Conservation (phyloP, 2,888 invertebrate species). For the Diachrysia chrysitis region DNA sequence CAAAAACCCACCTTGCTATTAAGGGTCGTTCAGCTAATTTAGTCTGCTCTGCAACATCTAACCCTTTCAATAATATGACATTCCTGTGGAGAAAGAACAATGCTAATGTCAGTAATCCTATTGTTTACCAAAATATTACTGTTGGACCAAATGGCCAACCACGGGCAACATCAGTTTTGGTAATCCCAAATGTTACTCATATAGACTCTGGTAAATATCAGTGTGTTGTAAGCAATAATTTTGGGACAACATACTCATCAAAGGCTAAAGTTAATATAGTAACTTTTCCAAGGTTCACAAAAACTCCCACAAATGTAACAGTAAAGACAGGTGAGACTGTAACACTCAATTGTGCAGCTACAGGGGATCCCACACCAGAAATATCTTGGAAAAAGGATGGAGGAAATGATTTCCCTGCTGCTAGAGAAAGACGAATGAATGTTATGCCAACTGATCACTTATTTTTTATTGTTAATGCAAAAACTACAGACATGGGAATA, state of each 20-base stretch:
- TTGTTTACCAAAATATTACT: conserved; percentile 83
- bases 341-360: conserved; percentile 96
- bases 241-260: conserved; percentile 96
- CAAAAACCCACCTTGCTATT: conserved; percentile 94
- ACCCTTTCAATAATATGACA: conserved; percentile 92
- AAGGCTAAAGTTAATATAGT: conserved; percentile 96
- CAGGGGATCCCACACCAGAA: conserved; percentile 96
- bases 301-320: conserved; percentile 95
- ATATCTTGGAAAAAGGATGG: conserved; percentile 97
- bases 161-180: conserved; percentile 92
- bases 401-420: conserved; percentile 98
- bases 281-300: conserved; percentile 95
- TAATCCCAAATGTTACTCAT: conserved; percentile 93
- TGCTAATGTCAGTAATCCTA: conserved; percentile 83
- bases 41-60: conserved; percentile 94
- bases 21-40: conserved; percentile 96
- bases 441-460: conserved; percentile 97
- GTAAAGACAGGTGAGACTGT: conserved; percentile 96
- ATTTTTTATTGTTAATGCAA: conserved; percentile 97
- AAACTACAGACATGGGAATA: conserved; percentile 95
- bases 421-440: conserved; percentile 97
- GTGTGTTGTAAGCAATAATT: conserved; percentile 96
- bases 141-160: conserved; percentile 89
- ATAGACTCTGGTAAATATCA: conserved; percentile 96
- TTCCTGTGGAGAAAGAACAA: conserved; percentile 97